These are phyloP conservation scores for Heliconius ismenius DNA, from an alignment of 2,888 invertebrate genomes.

Conservation along the genomic window DNA sequence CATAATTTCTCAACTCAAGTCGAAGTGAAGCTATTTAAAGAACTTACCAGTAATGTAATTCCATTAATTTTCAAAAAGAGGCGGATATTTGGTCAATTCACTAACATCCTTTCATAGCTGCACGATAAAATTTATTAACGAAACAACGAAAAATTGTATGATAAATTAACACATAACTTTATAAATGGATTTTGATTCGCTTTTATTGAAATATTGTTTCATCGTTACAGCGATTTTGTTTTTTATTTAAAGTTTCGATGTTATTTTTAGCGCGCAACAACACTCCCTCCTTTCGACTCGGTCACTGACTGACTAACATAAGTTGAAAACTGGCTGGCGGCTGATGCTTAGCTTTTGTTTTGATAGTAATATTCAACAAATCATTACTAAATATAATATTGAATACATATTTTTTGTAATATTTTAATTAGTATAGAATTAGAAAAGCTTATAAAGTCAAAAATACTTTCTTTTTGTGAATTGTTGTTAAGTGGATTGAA, in stretches of 20 bases:
- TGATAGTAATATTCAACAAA: conserved; percentile 28
- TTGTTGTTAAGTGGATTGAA: neutral
- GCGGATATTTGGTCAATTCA: conserved; percentile 44
- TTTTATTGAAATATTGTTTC: conserved; percentile 48
- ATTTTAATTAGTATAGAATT: neutral
- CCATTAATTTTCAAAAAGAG: conserved; percentile 69
- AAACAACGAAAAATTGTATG: conserved; percentile 62
- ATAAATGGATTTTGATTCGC: conserved; percentile 18
- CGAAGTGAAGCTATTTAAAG: conserved; percentile 22
- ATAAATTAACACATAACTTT: conserved; percentile 45
- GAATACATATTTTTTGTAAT: neutral
- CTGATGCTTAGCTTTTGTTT: conserved; percentile 51
- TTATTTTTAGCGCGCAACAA: conserved; percentile 60
- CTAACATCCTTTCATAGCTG: conserved; percentile 70
- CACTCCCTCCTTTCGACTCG: conserved; percentile 52
- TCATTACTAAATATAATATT: neutral
- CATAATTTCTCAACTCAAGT: neutral
- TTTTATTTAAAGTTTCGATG: conserved; percentile 54
- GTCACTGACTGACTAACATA: conserved; percentile 54
- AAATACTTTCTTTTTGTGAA: neutral
- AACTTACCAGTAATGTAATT: conserved; percentile 69
- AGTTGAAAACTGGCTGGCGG: conserved; percentile 41
- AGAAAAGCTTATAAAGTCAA: neutral
- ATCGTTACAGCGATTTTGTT: conserved; percentile 57
- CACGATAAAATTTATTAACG: conserved; percentile 64